Evolutionary conservation across 1,140 invertebrate genomes (phyloP), one percentile per base, ranked within the genome.

Genomic region (Drosophila quadrilineata): DNA sequence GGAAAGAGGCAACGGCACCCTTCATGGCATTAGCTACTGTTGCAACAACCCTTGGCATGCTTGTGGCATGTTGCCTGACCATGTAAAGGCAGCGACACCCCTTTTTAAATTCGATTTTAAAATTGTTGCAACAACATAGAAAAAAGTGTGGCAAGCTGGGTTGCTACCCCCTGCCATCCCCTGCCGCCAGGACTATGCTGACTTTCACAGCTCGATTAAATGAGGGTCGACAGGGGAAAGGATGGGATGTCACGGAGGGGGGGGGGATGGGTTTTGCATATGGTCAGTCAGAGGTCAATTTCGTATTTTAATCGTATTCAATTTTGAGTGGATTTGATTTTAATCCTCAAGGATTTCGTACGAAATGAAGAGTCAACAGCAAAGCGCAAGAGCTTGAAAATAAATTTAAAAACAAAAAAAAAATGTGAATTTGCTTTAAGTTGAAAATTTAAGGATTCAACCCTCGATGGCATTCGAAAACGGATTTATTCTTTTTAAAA

Each of bases 261-360:
- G 49, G 9, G 3, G 24, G 3, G 9, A 38, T 17, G 3, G 46
- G 16, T 71, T 72, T 76, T 73, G 58, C 76, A 84, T 82, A 70
- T 85, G 77, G 79, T 85, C 79, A 79, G 57, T 52, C 56, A 45
- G 64, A 84, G 77, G 77, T 84, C 77, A 84, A 84, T 84, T 84
- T 85, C 57, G 70, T 35, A 71, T 84, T n/a, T 84, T 85, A 84
- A 77, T 84, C 77, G 79, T 73, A 84, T 84, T 84, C 77, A 84
- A 84, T 84, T 85, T 84, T 43, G 77, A 85, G 77, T 85, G 79
- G 77, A 84, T 84, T 84, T 84, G 69, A 67, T 85, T 84, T 85
- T 84, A 84, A 84, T 84, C 77, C 77, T 43, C 12, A 6, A 36
- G 50, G 75, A 57, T 65, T 40, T 40, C n/a, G 17, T 33, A 48